A percentile compares a stretch with the other conserved stretches of the same genome.
Conservation (phyloP, 1,140 invertebrate species). For the Drosophila jambulina region DNA sequence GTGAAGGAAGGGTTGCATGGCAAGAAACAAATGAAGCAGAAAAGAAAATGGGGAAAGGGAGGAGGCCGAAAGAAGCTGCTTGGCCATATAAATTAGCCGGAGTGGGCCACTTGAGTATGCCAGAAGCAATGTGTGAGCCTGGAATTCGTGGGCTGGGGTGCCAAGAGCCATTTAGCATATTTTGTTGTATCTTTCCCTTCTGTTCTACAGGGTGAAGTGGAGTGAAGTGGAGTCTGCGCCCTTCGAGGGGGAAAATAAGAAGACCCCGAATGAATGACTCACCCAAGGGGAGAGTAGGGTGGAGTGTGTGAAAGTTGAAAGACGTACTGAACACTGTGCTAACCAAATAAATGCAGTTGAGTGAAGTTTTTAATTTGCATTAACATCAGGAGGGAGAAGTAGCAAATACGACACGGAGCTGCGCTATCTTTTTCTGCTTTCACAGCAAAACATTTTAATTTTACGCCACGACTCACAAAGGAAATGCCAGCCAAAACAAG, state of each 20-base stretch:
- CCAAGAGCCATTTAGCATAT: slow-evolving; percentile 77
- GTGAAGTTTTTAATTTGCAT: slow-evolving; percentile 68
- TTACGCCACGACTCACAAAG: slow-evolving; percentile 59
- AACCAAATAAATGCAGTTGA: slow-evolving; percentile 66
- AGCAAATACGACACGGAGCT: not conserved
- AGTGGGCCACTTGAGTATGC: slow-evolving; percentile 69
- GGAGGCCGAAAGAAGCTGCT: slow-evolving; percentile 32
- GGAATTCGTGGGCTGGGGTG: slow-evolving; percentile 21
- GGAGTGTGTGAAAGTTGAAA: slow-evolving; percentile 30
- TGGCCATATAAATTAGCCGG: slow-evolving; percentile 71
- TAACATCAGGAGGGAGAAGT: slow-evolving; percentile 8
- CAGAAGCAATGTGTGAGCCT: slow-evolving; percentile 50
- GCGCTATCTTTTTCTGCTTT: slow-evolving; percentile 26
- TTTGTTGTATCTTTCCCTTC: slow-evolving; percentile 35
- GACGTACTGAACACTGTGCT: slow-evolving; percentile 27
- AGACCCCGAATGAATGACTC: slow-evolving; percentile 25
- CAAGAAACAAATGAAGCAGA: slow-evolving; percentile 45
- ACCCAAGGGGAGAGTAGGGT: not conserved
- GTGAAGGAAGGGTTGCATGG: not conserved
- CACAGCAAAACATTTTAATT: slow-evolving; percentile 61
- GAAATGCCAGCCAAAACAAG: slow-evolving; percentile 32
- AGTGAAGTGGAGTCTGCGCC: slow-evolving; percentile 40
- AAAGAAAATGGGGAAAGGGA: slow-evolving; percentile 6
- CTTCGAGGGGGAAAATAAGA: slow-evolving; percentile 12
- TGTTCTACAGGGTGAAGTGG: slow-evolving; percentile 20